Evolutionary conservation across 2,797 vertebrate genomes (phyloP), one percentile per base, ranked within the genome.

Genomic region (Pseudomugil gertrudae): DNA sequence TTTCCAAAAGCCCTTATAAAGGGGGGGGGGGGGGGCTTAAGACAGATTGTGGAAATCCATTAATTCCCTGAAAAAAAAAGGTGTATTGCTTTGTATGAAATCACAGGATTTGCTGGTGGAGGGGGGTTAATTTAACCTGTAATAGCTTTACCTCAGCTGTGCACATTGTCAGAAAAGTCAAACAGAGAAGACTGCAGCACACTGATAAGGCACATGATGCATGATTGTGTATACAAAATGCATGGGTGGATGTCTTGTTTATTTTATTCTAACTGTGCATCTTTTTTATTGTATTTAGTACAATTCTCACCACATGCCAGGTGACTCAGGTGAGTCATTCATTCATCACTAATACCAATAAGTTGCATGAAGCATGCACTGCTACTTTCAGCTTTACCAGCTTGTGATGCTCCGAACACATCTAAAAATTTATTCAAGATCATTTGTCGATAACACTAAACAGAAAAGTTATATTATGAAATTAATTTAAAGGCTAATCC

Each of bases 21-120:
- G 93, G 92, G 92, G 24, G 92, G 92, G 94, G 90, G 93, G 92
- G 92, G 24, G 92, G 92, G 94, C 95, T 95, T 95, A 96, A 94
- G 93, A 95, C 87, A 92, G 93, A 93, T 94, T 94, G 92, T 92
- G 92, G 92, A 97, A 98, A 98, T 98, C 97, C 95, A 93, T 92
- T 98, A 98, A 98, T 98, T 97, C 96, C 93, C 92, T 93, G 52
- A 7, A 96, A 96, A 96, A 96, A 94, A 91, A 89, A 91, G 94
- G 90, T 94, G 94, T 95, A 94, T 94, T 90, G 91, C 94, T 90
- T 95, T 94, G 91, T 94, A 94, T 94, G 93, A 95, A 94, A 94
- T 95, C 94, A 94, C 93, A 95, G 94, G 95, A 94, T 94, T 47
- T 81, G 81, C 87, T 78, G 83, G 51, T n/a, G n/a, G n/a, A n/a